Percentiles rank a stretch among this genome's conserved stretches.
These are phyloP conservation scores for Chrysolina americana DNA, from an alignment of 2,888 invertebrate genomes.

Conservation along the genomic window DNA sequence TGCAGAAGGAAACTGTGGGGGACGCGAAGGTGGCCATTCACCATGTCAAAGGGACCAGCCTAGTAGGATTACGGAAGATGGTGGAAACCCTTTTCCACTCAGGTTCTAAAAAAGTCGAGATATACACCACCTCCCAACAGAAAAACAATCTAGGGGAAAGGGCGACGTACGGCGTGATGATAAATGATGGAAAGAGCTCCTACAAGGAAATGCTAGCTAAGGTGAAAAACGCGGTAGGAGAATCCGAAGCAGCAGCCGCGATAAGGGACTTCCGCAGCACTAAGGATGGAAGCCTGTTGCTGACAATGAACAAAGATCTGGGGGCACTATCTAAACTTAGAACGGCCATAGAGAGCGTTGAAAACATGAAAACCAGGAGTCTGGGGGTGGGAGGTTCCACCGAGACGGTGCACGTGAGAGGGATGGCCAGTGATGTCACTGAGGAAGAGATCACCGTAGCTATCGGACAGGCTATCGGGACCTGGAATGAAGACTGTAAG, in stretches of 20 bases:
- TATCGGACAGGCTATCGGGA: background rate
- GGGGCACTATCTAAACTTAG: background rate
- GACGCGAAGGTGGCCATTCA: background rate
- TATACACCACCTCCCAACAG: background rate
- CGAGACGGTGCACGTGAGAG: conserved; percentile 5
- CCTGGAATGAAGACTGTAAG: background rate
- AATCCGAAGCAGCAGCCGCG: background rate
- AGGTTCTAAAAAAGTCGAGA: background rate
- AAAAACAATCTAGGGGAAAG: background rate
- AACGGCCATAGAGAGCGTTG: background rate
- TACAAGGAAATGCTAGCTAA: conserved; percentile 5
- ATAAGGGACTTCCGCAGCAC: conserved; percentile 22
- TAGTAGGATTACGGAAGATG: conserved; percentile 6
- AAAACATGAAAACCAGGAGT: background rate
- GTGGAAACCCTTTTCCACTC: background rate
- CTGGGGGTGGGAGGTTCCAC: background rate
- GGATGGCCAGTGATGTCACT: conserved; percentile 1
- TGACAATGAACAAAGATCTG: conserved; percentile 7
- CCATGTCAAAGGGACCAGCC: background rate
- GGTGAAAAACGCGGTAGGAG: conserved; percentile 3
- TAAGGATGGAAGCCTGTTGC: conserved; percentile 8
- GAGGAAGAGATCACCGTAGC: background rate
- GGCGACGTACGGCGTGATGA: background rate
- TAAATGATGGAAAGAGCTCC: background rate
- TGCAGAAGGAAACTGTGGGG: conserved; percentile 7